phyloP scores from a whole-genome alignment of 2,888 invertebrate species.

The Corythucha ciliata region DNA sequence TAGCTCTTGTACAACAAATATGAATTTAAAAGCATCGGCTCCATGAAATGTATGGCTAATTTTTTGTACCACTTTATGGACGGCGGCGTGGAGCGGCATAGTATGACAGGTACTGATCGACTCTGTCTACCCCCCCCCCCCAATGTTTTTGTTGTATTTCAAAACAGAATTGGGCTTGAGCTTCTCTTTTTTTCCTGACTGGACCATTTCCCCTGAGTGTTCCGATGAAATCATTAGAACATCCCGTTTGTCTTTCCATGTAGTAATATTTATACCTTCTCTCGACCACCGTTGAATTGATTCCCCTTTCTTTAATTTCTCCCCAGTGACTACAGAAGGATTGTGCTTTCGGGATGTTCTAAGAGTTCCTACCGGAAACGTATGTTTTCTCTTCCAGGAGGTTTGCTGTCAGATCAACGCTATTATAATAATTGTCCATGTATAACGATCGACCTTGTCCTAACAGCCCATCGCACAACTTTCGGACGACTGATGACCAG shows the following conservation, averaged over 20 bases:
- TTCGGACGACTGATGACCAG: constrained; percentile 11
- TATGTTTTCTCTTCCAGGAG: constrained; percentile 18
- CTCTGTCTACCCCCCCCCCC: constrained; percentile 22
- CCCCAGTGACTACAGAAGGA: constrained; percentile 15
- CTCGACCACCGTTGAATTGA: constrained; percentile 3
- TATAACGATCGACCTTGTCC: constrained; percentile 18
- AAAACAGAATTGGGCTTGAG: constrained; percentile 18
- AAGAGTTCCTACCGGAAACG: constrained; percentile 20
- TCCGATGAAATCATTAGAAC: constrained; percentile 20
- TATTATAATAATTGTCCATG: constrained; percentile 22
- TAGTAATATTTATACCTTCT: constrained; percentile 16
- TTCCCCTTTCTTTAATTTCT: constrained; percentile 20
- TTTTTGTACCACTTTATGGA: constrained; percentile 23
- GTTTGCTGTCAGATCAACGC: constrained; percentile 12
- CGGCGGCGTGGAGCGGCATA: constrained; percentile 9
- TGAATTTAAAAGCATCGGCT: constrained; percentile 2
- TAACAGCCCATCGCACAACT: constrained; percentile 11
- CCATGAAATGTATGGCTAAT: constrained; percentile 11
- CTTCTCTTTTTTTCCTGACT: not conserved
- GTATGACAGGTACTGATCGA: constrained; percentile 21
- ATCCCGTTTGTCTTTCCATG: constrained; percentile 24
- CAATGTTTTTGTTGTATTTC: constrained; percentile 21
- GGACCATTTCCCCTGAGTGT: constrained; percentile 10
- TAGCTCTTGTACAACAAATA: constrained; percentile 3
- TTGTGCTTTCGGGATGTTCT: constrained; percentile 11